A percentile compares a stretch with the other conserved stretches of the same genome.
Conservation (phyloP, 2,888 invertebrate species). For the Synanthedon tipuliformis region DNA sequence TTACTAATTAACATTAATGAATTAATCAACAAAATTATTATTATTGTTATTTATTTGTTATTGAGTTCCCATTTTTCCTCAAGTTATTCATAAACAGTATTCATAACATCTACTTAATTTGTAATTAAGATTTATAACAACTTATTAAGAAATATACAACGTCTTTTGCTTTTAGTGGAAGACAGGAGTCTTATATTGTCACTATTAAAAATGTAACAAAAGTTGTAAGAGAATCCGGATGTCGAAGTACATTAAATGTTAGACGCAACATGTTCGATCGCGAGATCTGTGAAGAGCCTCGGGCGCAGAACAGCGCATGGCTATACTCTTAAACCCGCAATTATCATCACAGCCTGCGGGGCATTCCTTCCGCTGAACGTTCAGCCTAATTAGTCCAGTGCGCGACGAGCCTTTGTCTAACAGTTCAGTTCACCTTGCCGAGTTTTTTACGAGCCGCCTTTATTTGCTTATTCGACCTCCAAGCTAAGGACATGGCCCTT, state of each 20-base stretch:
- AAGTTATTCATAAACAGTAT: too few species aligned
- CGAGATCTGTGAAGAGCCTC: slow-evolving; percentile 20
- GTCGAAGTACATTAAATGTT: slow-evolving; percentile 42
- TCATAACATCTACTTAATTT: too few species aligned
- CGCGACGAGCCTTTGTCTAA: slow-evolving; percentile 64
- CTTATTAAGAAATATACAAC: too few species aligned
- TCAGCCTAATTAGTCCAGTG: slow-evolving; percentile 51
- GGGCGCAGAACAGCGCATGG: slow-evolving; percentile 25
- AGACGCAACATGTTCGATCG: slow-evolving; percentile 36
- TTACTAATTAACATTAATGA: too few species aligned
- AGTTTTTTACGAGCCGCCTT: slow-evolving; percentile 37
- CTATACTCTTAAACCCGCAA: slow-evolving; percentile 35
- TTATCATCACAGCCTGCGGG: slow-evolving; percentile 47
- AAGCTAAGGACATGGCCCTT: slow-evolving; percentile 38
- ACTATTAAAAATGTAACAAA: slow-evolving; percentile 14
- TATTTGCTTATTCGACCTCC: slow-evolving; percentile 35
- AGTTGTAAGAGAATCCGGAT: slow-evolving; percentile 50
- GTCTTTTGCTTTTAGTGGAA: too few species aligned
- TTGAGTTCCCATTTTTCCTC: too few species aligned
- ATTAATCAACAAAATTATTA: too few species aligned
- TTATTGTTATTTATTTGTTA: too few species aligned
- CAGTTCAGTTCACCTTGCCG: slow-evolving; percentile 58
- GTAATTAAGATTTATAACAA: too few species aligned
- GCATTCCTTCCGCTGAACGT: slow-evolving; percentile 52
- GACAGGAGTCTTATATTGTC: too few species aligned